Percentiles rank a stretch among this genome's conserved stretches.
Evolutionary conservation across 2,888 invertebrate species (phyloP).

Genomic region (Megastigmus dorsalis): DNA sequence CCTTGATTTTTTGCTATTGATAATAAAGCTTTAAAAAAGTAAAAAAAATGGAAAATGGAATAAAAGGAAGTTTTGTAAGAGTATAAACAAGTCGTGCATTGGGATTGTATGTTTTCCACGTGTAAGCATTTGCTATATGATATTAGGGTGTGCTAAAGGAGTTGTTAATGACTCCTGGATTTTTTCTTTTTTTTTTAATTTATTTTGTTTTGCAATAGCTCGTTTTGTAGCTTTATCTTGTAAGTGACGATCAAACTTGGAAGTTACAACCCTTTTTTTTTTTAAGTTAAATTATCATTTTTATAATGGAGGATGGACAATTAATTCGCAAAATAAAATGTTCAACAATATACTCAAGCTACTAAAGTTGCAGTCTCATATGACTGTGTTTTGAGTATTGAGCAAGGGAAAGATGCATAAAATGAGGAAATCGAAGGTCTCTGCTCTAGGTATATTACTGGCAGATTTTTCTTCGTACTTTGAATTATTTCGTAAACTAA

Average conservation of each 20-base stretch:
- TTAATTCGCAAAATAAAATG: not conserved
- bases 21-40: slow-evolving; percentile 11
- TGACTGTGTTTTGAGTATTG: slow-evolving; percentile 2
- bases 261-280: slow-evolving; percentile 17
- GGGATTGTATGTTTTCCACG: slow-evolving; percentile 26
- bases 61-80: slow-evolving; percentile 58
- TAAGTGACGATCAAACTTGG: not conserved
- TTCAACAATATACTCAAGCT: slow-evolving; percentile 8
- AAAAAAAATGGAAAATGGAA: slow-evolving; percentile 59
- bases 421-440: slow-evolving; percentile 21
- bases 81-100: slow-evolving; percentile 41
- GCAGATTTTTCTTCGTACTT: slow-evolving; percentile 38
- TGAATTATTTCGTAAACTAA: slow-evolving; percentile 34
- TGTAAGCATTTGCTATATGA: slow-evolving; percentile 36
- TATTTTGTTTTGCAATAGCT: slow-evolving; percentile 30
- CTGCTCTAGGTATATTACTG: slow-evolving; percentile 7
- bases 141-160: slow-evolving; percentile 5
- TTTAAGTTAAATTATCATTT: slow-evolving; percentile 11
- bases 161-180: not conserved
- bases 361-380: slow-evolving; percentile 29
- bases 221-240: not conserved
- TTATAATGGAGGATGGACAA: slow-evolving; percentile 19
- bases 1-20: slow-evolving; percentile 36
- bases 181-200: slow-evolving; percentile 27
- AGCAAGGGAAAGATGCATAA: slow-evolving; percentile 23